Base-by-base conservation (phyloP, 2,888 invertebrate genomes). In the Caenorhabditis afra region DNA sequence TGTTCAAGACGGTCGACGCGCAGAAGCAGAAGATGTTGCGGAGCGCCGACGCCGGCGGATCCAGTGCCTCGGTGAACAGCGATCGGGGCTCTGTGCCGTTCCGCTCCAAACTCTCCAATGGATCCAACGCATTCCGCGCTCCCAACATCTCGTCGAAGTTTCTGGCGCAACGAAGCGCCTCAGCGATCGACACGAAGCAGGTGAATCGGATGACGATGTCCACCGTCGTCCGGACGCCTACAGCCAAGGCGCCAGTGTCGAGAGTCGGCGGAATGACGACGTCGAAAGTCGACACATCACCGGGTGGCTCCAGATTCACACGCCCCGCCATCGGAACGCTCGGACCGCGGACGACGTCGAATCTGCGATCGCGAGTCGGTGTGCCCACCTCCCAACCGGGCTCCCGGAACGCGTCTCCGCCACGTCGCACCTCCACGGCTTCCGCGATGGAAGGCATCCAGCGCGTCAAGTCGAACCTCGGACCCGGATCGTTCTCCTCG, bases 161-260 rank as follows among this genome's bases (percentile, higher is more conserved):
- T 22, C 52, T 79, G n/a, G 55, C 74, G 0, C 74, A 68, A 45
- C 37, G 79, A 18, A 70, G 68, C 50, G 68, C 74, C 0, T 74
- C 74, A 18, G 79, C 79, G 1, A 74, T 79, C 20, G 79, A 79
- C 22, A 53, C 79, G 7, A 74, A 74, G 45, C 73, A 67, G 22
- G 20, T 75, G 0, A 62, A 41, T n/a, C 47, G 75, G 1, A 62
- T 62, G 62, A 44, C 75, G 1, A 59, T 59, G 18, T 68, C 67
- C 0, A 35, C 16, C 11, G 41, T 50, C 39, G 49, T 39, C 0
- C 41, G 58, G 3, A 52, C 45, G 45, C 67, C 62, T 12, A 45
- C 57, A 12, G 35, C 39, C 12, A 50, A 41, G 5, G 23, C 35
- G 41, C 57, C 37, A 16, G 45, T 55, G 37, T 39, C 53, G 2